Evolutionary conservation across 2,113 vertebrate species (phyloP), one percentile per base, ranked within the genome.

Genomic region (Alaudala cheleensis): DNA sequence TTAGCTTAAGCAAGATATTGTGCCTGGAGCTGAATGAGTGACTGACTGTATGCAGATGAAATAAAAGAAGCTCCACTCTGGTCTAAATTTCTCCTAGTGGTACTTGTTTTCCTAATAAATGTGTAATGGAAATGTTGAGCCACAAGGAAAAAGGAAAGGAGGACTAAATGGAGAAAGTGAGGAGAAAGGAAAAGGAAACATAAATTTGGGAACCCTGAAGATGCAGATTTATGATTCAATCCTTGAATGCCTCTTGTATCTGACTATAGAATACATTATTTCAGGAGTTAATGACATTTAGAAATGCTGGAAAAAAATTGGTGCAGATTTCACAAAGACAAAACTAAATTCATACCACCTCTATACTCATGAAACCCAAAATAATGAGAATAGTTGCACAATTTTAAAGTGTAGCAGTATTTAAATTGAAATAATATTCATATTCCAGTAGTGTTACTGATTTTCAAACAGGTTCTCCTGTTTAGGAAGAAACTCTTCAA

Each of bases 61-160:
- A 69, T 45, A 65, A 80, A 91, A 85, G 77, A 91, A 84, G 23
- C 4, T 81, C 16, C 37, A 60, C 11, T 79, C 33, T 50, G 24
- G 24, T 89, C 33, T 81, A 82, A 61, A 78, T 70, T 92, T 92
- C 62, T 69, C n/a, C 53, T 51, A 69, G 20, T 57, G 37, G 40
- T 65, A 29, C n/a, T 86, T 62, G 49, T 92, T 95, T 95, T 85
- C 66, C 50, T 79, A 76, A 76, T 69, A 84, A 91, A 81, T 54
- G 9, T 73, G 70, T 50, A 81, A 91, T 73, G 84, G 89, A 89
- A 95, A 91, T 54, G 19, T 34, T 82, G 70, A 95, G 29, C 57
- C 25, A 25, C 22, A 19, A 81, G 51, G 44, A 10, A 79, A 89
- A 47, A 45, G 40, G 57, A 89, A 81, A 84, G 34, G n/a, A 74